A percentile compares a stretch with the other conserved stretches of the same genome.
phyloP scores from a whole-genome alignment of 2,888 invertebrate genomes.

The Synanthedon myopaeformis region DNA sequence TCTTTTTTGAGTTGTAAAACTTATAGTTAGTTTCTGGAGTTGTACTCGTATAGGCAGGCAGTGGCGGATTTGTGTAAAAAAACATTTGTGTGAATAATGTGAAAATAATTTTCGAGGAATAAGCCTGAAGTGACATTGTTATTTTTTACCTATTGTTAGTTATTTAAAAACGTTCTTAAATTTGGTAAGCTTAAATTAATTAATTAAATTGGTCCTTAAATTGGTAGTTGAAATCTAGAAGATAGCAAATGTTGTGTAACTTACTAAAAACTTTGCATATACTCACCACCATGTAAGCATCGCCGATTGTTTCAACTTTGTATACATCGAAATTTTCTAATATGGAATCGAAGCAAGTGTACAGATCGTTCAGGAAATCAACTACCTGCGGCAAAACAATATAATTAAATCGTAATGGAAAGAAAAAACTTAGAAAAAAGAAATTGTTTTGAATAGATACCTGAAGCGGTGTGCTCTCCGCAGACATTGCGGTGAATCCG shows the following conservation, averaged over 20 bases:
- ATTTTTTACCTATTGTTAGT: no score
- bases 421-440: neutral
- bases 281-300: conserved; percentile 92
- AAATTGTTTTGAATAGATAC: conserved; percentile 54
- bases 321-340: conserved; percentile 93
- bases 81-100: no score
- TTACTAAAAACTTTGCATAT: neutral
- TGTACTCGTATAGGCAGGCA: no score
- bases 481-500: conserved; percentile 92
- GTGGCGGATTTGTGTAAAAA: no score
- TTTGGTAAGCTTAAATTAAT: no score
- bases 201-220: no score
- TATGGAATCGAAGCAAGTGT: conserved; percentile 94
- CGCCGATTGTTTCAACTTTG: conserved; percentile 94
- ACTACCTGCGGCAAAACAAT: conserved; percentile 76
- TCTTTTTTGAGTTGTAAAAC: no score
- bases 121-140: no score
- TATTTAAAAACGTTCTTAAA: no score
- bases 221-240: neutral
- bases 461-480: conserved; percentile 90
- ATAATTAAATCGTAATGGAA: neutral
- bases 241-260: neutral
- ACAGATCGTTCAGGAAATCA: conserved; percentile 91
- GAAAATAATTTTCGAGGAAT: no score
- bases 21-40: no score